phyloP scores from a whole-genome alignment of 2,888 invertebrate species.

The Globia sparganii region DNA sequence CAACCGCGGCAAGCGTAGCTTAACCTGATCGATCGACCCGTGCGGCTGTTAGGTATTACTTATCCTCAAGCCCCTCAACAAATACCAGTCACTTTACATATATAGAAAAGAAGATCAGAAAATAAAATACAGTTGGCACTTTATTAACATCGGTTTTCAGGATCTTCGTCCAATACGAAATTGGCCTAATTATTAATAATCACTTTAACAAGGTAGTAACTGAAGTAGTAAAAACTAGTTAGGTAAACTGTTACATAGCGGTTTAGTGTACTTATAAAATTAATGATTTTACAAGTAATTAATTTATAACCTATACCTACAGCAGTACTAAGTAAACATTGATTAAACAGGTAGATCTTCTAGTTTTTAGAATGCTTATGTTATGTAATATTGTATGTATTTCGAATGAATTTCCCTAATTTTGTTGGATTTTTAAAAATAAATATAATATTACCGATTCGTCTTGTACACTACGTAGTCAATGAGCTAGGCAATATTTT shows the following conservation, averaged over 20 bases:
- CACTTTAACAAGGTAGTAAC: background rate
- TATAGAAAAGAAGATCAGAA: background rate
- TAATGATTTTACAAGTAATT: slow-evolving; percentile 5
- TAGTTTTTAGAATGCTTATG: background rate
- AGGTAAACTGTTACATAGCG: slow-evolving; percentile 35
- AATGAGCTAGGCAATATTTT: background rate
- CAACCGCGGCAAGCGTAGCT: too few species aligned
- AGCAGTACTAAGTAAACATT: background rate
- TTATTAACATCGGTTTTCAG: background rate
- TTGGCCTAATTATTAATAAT: background rate
- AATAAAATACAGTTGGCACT: background rate
- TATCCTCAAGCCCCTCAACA: too few species aligned
- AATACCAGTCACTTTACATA: too few species aligned
- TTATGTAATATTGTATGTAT: background rate
- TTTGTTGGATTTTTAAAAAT: background rate
- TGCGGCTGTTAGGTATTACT: too few species aligned
- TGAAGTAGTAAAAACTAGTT: slow-evolving; percentile 7
- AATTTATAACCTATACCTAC: slow-evolving; percentile 23
- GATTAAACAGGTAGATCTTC: background rate
- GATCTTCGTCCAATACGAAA: background rate
- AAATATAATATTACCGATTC: background rate
- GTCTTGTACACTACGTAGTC: background rate
- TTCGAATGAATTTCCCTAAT: background rate
- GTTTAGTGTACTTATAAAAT: slow-evolving; percentile 11
- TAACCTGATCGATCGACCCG: too few species aligned